Conservation (phyloP, 2,113 vertebrate species). For the Pleuronectes platessa region DNA sequence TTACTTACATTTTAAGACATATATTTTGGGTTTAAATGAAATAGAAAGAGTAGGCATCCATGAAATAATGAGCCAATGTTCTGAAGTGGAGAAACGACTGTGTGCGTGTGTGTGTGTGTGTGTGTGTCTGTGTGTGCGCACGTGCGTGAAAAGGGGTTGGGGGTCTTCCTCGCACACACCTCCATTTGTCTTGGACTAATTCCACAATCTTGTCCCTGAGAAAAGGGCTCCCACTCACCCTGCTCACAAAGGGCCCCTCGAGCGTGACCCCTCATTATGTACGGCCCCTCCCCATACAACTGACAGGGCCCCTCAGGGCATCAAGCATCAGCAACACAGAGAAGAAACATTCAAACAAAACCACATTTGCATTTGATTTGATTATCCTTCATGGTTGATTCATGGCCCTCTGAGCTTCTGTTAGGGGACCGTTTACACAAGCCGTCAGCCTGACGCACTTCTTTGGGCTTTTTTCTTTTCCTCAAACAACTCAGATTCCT, state of each 20-base stretch:
- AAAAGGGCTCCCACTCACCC: conserved; percentile 71
- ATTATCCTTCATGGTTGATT: conserved; percentile 81
- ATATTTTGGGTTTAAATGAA: too few species aligned
- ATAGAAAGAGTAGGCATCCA: too few species aligned
- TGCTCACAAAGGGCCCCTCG: conserved; percentile 75
- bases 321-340: conserved; percentile 65
- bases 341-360: conserved; percentile 66
- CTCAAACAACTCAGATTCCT: conserved; percentile 29
- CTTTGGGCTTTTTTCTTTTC: conserved; percentile 22
- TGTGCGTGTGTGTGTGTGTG: neutral
- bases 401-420: conserved; percentile 66
- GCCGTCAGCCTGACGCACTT: conserved; percentile 61
- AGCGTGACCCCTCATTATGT: conserved; percentile 78
- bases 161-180: conserved; percentile 45
- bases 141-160: conserved; percentile 8
- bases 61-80: too few species aligned
- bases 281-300: conserved; percentile 75
- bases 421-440: conserved; percentile 59
- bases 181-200: conserved; percentile 81
- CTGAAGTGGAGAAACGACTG: too few species aligned
- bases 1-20: too few species aligned
- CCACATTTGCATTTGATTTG: conserved; percentile 81
- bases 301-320: conserved; percentile 71
- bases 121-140: neutral
- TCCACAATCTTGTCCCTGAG: conserved; percentile 75